Conservation (phyloP, 2,888 invertebrate species). For the Diploptera punctata region DNA sequence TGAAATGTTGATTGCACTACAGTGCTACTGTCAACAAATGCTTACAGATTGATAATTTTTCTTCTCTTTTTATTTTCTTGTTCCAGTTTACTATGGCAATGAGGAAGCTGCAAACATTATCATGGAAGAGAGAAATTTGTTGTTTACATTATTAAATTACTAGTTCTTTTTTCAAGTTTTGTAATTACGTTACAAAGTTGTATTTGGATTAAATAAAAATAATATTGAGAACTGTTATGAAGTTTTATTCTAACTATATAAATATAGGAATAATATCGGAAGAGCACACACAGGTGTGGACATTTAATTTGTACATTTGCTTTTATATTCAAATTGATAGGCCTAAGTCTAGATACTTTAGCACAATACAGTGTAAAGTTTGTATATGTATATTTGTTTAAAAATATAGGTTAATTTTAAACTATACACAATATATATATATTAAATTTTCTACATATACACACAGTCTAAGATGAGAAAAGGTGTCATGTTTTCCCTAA, state of each 20-base stretch:
- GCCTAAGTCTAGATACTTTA: not conserved
- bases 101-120: not conserved
- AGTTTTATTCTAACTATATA: slow-evolving; percentile 17
- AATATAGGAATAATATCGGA: slow-evolving; percentile 3
- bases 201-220: too few relatives aligned
- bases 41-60: not conserved
- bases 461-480: not conserved
- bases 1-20: too few relatives aligned
- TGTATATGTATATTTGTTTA: not conserved
- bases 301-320: slow-evolving; percentile 4
- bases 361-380: not conserved
- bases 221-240: not conserved
- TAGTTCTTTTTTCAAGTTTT: too few relatives aligned
- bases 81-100: slow-evolving; percentile 42
- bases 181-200: too few relatives aligned
- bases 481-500: not conserved
- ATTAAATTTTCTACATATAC: not conserved
- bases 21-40: too few relatives aligned
- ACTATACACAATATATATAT: slow-evolving; percentile 9
- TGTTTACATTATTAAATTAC: too few relatives aligned
- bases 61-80: slow-evolving; percentile 19
- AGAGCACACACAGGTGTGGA: not conserved
- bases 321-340: not conserved
- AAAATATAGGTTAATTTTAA: not conserved
- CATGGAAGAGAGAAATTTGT: not conserved